phyloP scores from a whole-genome alignment of 2,113 vertebrate genomes.

The Trogon surrucura region DNA sequence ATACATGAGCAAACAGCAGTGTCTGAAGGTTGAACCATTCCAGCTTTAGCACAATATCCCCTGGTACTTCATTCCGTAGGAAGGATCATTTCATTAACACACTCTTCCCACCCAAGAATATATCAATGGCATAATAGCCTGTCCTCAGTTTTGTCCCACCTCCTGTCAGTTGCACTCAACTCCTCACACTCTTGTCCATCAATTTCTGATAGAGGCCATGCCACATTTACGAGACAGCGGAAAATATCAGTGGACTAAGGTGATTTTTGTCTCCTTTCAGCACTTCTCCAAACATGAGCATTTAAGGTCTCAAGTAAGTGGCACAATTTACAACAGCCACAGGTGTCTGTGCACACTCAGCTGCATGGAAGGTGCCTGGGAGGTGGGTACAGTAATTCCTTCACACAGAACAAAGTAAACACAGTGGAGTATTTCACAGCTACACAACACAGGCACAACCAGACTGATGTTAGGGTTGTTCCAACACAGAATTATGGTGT shows the following conservation, averaged over 20 bases:
- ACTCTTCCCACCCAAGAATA: not conserved
- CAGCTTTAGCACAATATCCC: not conserved
- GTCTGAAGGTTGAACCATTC: not conserved
- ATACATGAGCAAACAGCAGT: not conserved
- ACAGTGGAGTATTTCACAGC: not conserved
- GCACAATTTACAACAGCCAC: not conserved
- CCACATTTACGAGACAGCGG: not conserved
- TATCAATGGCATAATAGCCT: not conserved
- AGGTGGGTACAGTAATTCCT: not conserved
- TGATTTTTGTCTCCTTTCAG: not conserved
- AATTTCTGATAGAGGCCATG: not conserved
- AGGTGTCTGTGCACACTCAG: not conserved
- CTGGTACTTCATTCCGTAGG: not conserved
- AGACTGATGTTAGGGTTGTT: not conserved
- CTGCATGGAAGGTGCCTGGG: not conserved
- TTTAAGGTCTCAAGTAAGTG: not conserved
- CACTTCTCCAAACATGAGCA: not conserved
- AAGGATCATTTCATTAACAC: not conserved
- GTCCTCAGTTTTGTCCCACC: not conserved
- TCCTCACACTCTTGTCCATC: not conserved
- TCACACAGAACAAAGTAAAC: not conserved
- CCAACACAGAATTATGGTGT: not conserved
- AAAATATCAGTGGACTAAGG: not conserved
- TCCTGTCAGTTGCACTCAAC: not conserved
- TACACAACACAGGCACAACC: not conserved